Evolutionary conservation across 2,888 invertebrate species (phyloP).

Genomic region (Sesamia inferens): DNA sequence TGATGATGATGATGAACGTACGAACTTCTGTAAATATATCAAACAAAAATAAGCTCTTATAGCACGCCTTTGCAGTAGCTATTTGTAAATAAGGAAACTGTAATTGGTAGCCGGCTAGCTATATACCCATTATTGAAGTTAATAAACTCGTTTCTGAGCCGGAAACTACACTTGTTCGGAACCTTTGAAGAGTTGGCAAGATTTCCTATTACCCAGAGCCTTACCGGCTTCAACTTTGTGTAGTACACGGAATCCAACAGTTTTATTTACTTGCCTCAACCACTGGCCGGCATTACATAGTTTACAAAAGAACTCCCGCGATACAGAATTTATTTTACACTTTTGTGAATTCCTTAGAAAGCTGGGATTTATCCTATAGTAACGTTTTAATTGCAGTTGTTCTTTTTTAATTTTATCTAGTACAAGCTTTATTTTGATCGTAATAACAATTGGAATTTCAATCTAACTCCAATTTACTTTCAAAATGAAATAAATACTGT

Average conservation of each 20-base stretch:
- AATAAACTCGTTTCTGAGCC: conserved; percentile 71
- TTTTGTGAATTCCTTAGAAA: conserved; percentile 14
- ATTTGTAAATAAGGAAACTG: conserved; percentile 64
- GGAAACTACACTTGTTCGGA: conserved; percentile 74
- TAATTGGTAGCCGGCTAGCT: conserved; percentile 57
- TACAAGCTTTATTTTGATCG: not conserved
- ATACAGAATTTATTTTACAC: conserved; percentile 37
- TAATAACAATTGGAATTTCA: too few relatives aligned
- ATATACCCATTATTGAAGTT: conserved; percentile 61
- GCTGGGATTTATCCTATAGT: not conserved
- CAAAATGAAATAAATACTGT: not conserved
- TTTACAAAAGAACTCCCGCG: conserved; percentile 49
- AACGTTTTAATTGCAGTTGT: conserved; percentile 8
- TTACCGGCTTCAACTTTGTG: conserved; percentile 68
- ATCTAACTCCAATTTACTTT: not conserved
- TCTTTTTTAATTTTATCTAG: not conserved
- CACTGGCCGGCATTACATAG: conserved; percentile 59
- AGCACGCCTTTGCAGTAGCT: conserved; percentile 7
- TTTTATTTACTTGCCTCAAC: conserved; percentile 72
- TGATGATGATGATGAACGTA: too few relatives aligned
- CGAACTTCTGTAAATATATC: too few relatives aligned
- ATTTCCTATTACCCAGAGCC: conserved; percentile 74
- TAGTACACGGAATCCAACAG: conserved; percentile 68
- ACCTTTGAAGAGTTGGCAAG: conserved; percentile 77
- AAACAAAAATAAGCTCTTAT: not conserved